A percentile compares a stretch with the other conserved stretches of the same genome.
phyloP scores from a whole-genome alignment of 2,797 vertebrate genomes.

The Gephyroberyx darwinii region DNA sequence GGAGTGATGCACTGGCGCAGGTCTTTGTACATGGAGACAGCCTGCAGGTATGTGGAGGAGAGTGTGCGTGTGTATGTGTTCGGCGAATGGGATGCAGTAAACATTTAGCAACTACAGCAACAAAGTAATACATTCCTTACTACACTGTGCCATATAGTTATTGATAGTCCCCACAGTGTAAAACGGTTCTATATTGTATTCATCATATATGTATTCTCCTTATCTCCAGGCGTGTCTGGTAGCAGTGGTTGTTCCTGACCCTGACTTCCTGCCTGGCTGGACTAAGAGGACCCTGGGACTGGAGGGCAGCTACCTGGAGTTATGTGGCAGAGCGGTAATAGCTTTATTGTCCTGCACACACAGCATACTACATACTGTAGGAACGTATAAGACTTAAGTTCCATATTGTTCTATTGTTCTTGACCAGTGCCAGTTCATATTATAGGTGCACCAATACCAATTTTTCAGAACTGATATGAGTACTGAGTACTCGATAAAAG shows the following conservation, averaged over 20 bases:
- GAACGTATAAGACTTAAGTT: too few species aligned
- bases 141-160: neutral
- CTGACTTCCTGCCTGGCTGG: slow-evolving; percentile 85
- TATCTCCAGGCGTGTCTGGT: slow-evolving; percentile 87
- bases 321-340: slow-evolving; percentile 88
- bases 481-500: too few species aligned
- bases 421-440: too few species aligned
- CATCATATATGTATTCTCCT: neutral
- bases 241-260: slow-evolving; percentile 91
- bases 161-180: neutral
- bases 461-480: too few species aligned
- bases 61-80: neutral
- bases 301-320: slow-evolving; percentile 84
- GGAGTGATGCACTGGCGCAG: slow-evolving; percentile 88
- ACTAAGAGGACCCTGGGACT: slow-evolving; percentile 85
- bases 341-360: too few species aligned
- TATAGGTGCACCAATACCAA: too few species aligned
- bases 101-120: too few species aligned
- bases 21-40: slow-evolving; percentile 95
- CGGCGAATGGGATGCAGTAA: neutral
- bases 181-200: neutral
- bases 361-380: too few species aligned
- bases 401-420: too few species aligned
- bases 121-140: neutral
- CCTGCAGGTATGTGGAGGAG: slow-evolving; percentile 85